Evolutionary conservation across 2,797 vertebrate genomes (phyloP).

Genomic region (Myioborus melanocephalus): DNA sequence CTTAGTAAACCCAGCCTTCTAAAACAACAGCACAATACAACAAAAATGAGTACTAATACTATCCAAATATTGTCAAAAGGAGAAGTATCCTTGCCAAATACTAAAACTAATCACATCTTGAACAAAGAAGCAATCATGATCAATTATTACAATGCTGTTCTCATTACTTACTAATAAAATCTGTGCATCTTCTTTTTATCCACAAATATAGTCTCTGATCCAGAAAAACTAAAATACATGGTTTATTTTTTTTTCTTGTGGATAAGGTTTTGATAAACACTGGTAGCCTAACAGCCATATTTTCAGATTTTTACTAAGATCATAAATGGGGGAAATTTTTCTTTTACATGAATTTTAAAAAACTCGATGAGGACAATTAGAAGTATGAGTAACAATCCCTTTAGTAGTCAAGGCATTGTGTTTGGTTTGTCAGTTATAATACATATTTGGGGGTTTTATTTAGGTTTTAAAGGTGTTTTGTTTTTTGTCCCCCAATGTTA

Average conservation of each 20-base stretch:
- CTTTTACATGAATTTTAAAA: not conserved
- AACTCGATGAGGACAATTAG: accelerated
- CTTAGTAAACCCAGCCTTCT: not conserved
- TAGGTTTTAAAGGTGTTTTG: not conserved
- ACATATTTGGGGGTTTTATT: not conserved
- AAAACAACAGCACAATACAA: not conserved
- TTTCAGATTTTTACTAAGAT: conserved; percentile 13
- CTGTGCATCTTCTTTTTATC: not conserved
- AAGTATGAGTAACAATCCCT: not conserved
- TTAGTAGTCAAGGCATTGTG: not conserved
- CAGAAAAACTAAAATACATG: not conserved
- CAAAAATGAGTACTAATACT: not conserved
- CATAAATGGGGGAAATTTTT: not conserved
- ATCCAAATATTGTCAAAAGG: not conserved
- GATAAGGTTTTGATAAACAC: conserved; percentile 20
- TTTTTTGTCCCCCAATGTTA: not conserved
- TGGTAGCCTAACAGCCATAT: not conserved
- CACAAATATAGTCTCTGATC: not conserved
- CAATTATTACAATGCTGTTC: not conserved
- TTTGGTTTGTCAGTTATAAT: not conserved
- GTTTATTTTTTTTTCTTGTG: not conserved
- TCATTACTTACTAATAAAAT: not conserved
- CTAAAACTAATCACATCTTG: not conserved
- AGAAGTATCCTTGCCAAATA: not conserved
- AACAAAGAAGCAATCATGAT: not conserved